Evolutionary conservation across 2,113 vertebrate species (phyloP), one percentile per base, ranked within the genome.

Genomic region (Gasterosteus nipponicus): DNA sequence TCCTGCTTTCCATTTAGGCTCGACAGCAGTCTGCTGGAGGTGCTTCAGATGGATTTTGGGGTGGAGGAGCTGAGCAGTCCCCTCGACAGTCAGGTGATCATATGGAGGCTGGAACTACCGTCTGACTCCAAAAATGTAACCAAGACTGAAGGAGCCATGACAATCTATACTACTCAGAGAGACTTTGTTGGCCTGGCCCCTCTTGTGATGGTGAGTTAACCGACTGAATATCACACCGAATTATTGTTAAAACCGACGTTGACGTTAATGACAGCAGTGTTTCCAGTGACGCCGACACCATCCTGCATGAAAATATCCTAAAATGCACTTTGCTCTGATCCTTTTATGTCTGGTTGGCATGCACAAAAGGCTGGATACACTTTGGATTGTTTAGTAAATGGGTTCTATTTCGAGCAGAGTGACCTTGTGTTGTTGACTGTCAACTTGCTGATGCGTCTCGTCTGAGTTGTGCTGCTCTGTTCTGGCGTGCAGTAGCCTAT

Each of bases 21-120:
- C 31, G 89, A 91, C 35, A 85, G 86, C 85, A 93, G 82, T 85
- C 78, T 92, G 89, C 69, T 94, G 93, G 96, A 97, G 85, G 92
- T 99, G 84, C 93, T 99, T 91, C 96, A 98, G 92, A 95, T 99
- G 71, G 97, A 98, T 66, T 95, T 99, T 51, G 94, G 95, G 66
- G 90, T 98, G 0, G 95, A 96, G 47, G 96, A 95, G 26, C 88
- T 96, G 19, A 77, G 88, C 18, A 95, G 95, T 35, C 92, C 91
- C 0, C 91, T 95, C 0, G 94, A 93, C 88, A 95, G 95, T 15
- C 97, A 97, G 89, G 93, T 97, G 29, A 95, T 98, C 89, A 94
- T 95, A 0, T 99, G 97, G 97, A 96, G 97, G 84, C 94, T 98
- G 12, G 96, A 97, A 33, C 94, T 98, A 19, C 95, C 95, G 0